These are phyloP conservation scores for Leptonema lineaticorne DNA, from an alignment of 1,140 invertebrate genomes.

Conservation along the genomic window DNA sequence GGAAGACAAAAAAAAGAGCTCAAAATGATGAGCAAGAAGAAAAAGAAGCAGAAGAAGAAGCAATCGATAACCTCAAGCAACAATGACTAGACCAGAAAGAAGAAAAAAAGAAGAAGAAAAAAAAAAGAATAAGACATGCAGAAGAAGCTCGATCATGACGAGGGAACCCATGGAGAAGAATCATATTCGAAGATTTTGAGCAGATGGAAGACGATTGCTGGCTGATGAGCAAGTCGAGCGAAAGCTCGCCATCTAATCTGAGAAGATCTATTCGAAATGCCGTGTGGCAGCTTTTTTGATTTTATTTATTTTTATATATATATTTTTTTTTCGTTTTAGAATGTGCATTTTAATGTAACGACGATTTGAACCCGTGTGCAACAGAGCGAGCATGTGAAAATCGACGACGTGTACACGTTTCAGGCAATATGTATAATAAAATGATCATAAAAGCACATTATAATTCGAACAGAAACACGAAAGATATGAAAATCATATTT, in stretches of 20 bases:
- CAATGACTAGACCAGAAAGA: too few species aligned
- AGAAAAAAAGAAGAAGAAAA: neutral
- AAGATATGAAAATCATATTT: too few species aligned
- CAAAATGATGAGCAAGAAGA: neutral
- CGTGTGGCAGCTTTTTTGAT: slow-evolving; percentile 15
- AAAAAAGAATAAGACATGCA: neutral
- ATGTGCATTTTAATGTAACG: slow-evolving; percentile 14
- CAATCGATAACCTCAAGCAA: too few species aligned
- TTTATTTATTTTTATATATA: too few species aligned
- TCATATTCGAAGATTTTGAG: neutral
- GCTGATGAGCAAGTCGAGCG: slow-evolving; percentile 19
- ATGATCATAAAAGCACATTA: too few species aligned
- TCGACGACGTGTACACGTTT: neutral
- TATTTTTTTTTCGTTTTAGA: slow-evolving; percentile 23
- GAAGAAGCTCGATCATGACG: slow-evolving; percentile 11
- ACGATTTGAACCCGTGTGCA: slow-evolving; percentile 19
- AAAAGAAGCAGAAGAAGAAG: too few species aligned
- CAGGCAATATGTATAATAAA: too few species aligned
- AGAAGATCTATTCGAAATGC: slow-evolving; percentile 20
- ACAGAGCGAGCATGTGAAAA: neutral
- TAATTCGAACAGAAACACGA: too few species aligned
- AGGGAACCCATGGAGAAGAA: neutral
- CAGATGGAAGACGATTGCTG: neutral
- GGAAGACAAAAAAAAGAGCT: too few species aligned
- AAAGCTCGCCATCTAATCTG: slow-evolving; percentile 16